Percentiles rank a stretch among this genome's conserved stretches.
phyloP scores from a whole-genome alignment of 2,797 vertebrate genomes.

The Sebastes iracundus region DNA sequence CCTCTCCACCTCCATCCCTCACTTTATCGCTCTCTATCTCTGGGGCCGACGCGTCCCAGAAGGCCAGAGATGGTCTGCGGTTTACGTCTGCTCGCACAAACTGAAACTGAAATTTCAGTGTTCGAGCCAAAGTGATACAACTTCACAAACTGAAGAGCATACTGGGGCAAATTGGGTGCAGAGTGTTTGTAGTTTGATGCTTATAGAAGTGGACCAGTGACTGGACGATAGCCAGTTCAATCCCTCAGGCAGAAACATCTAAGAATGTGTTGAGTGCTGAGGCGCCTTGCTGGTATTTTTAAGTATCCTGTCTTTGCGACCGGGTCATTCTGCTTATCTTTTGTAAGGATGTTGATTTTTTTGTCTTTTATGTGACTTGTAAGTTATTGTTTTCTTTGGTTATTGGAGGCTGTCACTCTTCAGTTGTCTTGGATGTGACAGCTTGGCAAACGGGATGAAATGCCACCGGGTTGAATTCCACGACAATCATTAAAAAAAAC shows the following conservation, averaged over 20 bases:
- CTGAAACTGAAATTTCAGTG: constrained; percentile 45
- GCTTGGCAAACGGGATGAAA: not conserved
- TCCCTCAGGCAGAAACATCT: constrained; percentile 31
- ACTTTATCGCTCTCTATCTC: constrained; percentile 44
- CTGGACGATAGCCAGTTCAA: constrained; percentile 51
- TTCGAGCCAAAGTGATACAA: constrained; percentile 38
- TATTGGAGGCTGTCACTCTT: not conserved
- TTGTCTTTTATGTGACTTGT: not conserved
- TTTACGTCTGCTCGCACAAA: constrained; percentile 23
- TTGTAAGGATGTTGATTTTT: not conserved
- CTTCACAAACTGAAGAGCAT: constrained; percentile 34
- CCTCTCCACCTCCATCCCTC: constrained; percentile 42
- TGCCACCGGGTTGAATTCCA: not conserved
- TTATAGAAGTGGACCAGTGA: constrained; percentile 52
- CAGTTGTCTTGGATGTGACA: not conserved
- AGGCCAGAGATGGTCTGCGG: constrained; percentile 25
- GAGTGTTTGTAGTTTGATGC: constrained; percentile 53
- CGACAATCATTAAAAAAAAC: not conserved
- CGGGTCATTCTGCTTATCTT: not conserved
- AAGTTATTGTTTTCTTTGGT: not conserved
- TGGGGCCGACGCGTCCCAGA: constrained; percentile 22
- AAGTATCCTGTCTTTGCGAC: not conserved
- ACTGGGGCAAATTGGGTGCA: constrained; percentile 40
- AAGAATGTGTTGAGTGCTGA: constrained; percentile 22
- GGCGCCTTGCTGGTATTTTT: not conserved